Evolutionary conservation across 1,140 invertebrate genomes (phyloP).

Genomic region (Calliphora vicina): DNA sequence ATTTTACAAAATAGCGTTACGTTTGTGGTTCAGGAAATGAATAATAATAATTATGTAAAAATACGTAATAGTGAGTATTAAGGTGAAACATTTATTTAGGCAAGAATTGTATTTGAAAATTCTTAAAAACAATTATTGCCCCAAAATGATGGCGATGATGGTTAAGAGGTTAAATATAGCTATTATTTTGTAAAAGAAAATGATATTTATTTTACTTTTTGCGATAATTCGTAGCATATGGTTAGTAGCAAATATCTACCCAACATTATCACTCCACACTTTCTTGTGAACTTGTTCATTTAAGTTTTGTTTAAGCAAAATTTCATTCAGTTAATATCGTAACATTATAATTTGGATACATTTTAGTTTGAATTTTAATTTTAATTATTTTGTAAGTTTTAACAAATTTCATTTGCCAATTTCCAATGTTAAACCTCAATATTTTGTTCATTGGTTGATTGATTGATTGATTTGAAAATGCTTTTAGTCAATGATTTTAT

Average conservation of each 20-base stretch:
- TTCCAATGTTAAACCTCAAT: conserved; percentile 7
- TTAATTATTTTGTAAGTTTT: neutral
- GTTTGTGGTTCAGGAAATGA: neutral
- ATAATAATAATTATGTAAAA: neutral
- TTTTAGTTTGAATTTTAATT: conserved; percentile 24
- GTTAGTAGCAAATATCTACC: conserved; percentile 60
- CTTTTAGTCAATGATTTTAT: conserved; percentile 38
- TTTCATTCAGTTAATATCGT: neutral
- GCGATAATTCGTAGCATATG: conserved; percentile 63
- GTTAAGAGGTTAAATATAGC: neutral
- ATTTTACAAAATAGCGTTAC: conserved; percentile 10
- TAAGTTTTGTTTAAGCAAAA: neutral
- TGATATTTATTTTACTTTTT: conserved; percentile 2
- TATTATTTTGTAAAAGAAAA: conserved; percentile 17
- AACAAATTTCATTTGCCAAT: conserved; percentile 6
- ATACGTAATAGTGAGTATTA: neutral
- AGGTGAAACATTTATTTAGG: neutral
- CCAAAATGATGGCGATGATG: neutral
- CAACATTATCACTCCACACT: conserved; percentile 44
- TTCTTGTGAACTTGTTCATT: neutral
- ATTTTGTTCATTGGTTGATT: conserved; percentile 37
- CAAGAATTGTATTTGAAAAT: neutral
- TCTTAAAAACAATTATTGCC: neutral
- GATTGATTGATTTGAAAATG: conserved; percentile 34
- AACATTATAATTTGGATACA: conserved; percentile 42